These are phyloP conservation scores for Sthenelais limicola DNA, from an alignment of 2,888 invertebrate genomes.

Conservation along the genomic window DNA sequence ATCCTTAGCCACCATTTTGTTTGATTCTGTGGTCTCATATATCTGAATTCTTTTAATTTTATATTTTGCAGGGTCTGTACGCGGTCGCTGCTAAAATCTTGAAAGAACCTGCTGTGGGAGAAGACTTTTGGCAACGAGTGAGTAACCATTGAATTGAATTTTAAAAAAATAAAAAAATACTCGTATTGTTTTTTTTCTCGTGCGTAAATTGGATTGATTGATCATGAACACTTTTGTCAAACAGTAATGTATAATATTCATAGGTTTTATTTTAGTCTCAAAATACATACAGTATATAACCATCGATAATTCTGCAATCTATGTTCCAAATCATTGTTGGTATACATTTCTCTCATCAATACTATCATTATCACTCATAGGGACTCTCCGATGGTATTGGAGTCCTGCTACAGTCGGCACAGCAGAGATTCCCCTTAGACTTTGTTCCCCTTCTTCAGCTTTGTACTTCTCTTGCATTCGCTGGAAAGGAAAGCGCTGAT, in stretches of 20 bases:
- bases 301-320: too few species aligned
- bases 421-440: constrained; percentile 66
- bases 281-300: too few species aligned
- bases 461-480: constrained; percentile 32
- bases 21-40: not conserved
- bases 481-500: constrained; percentile 34
- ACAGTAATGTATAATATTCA: not conserved
- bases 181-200: too few species aligned
- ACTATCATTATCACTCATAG: constrained; percentile 30
- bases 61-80: constrained; percentile 61
- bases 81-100: constrained; percentile 60
- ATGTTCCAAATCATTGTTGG: too few species aligned
- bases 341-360: too few species aligned
- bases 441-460: constrained; percentile 61
- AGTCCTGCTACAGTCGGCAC: constrained; percentile 60
- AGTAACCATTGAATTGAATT: too few species aligned
- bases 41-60: not conserved
- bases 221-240: not conserved
- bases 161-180: too few species aligned
- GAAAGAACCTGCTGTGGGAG: constrained; percentile 61
- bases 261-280: too few species aligned
- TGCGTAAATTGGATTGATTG: not conserved
- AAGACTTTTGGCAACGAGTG: constrained; percentile 68
- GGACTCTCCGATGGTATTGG: constrained; percentile 59
- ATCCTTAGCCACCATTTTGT: not conserved